These are phyloP conservation scores for Amphilophus citrinellus DNA, from an alignment of 2,113 vertebrate genomes.

Conservation along the genomic window DNA sequence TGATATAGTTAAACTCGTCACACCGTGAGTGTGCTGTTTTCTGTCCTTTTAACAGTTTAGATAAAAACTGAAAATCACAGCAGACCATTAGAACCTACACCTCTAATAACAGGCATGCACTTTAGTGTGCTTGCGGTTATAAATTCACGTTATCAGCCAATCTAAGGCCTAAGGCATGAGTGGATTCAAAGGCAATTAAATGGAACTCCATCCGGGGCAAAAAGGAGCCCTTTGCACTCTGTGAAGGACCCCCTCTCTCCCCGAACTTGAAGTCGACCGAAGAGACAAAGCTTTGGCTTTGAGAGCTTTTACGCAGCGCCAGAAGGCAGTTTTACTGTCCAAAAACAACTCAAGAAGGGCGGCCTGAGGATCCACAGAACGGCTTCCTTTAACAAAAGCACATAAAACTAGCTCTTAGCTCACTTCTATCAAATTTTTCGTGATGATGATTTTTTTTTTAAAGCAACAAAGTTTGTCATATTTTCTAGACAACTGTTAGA, in stretches of 20 bases:
- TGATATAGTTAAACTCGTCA: neutral
- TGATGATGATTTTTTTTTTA: neutral
- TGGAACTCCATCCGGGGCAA: slow-evolving; percentile 76
- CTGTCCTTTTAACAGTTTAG: neutral
- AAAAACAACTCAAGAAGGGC: slow-evolving; percentile 28
- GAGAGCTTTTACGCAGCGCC: slow-evolving; percentile 59
- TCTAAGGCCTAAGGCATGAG: slow-evolving; percentile 55
- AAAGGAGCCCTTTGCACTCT: slow-evolving; percentile 60
- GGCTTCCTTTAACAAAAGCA: slow-evolving; percentile 30
- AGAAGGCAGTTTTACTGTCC: slow-evolving; percentile 35
- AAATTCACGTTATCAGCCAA: slow-evolving; percentile 37
- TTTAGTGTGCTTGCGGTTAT: neutral
- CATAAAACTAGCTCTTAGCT: neutral
- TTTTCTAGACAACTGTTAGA: neutral
- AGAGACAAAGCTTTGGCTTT: slow-evolving; percentile 79
- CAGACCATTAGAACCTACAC: neutral
- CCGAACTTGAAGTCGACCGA: slow-evolving; percentile 85
- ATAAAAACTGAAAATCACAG: neutral
- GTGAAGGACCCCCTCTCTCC: slow-evolving; percentile 70
- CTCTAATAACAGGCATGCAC: neutral
- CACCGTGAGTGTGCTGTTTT: neutral
- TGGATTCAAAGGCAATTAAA: slow-evolving; percentile 69
- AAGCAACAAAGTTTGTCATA: neutral
- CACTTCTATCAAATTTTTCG: neutral
- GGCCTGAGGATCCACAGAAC: neutral